These are phyloP conservation scores for Portunus trituberculatus DNA, from an alignment of 1,140 invertebrate genomes.

Conservation along the genomic window DNA sequence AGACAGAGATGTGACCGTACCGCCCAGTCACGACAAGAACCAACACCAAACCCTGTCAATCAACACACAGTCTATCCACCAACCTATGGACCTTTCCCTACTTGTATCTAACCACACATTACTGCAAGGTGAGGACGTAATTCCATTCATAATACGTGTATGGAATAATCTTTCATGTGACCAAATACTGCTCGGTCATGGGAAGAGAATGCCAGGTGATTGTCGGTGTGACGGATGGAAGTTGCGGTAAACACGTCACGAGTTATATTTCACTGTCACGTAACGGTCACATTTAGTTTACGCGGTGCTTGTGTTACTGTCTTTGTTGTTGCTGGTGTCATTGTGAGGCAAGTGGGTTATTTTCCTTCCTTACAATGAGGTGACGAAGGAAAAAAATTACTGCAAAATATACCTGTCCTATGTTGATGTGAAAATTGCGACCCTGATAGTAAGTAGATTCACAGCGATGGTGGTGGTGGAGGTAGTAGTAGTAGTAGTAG, in stretches of 20 bases:
- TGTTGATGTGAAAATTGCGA: no score
- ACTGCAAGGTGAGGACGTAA: not conserved
- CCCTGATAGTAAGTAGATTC: not conserved
- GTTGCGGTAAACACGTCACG: slow-evolving; percentile 29
- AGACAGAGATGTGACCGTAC: not conserved
- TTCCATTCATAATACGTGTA: not conserved
- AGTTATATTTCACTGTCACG: slow-evolving; percentile 35
- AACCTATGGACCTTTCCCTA: not conserved
- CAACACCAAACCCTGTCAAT: not conserved
- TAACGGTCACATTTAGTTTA: slow-evolving; percentile 13
- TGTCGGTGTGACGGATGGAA: not conserved
- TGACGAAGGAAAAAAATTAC: no score
- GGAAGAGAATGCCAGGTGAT: not conserved
- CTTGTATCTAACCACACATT: not conserved
- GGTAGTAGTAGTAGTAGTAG: not conserved
- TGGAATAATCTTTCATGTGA: not conserved
- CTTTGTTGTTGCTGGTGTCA: no score
- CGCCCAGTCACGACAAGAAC: not conserved
- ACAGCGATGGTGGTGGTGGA: not conserved
- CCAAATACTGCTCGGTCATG: not conserved
- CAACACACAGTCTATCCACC: not conserved
- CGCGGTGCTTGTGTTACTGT: not conserved
- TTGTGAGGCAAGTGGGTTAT: no score
- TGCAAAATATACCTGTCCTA: no score
- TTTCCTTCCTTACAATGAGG: no score